These are phyloP conservation scores for Triplophysa rosa DNA, from an alignment of 2,113 vertebrate species.

Conservation along the genomic window DNA sequence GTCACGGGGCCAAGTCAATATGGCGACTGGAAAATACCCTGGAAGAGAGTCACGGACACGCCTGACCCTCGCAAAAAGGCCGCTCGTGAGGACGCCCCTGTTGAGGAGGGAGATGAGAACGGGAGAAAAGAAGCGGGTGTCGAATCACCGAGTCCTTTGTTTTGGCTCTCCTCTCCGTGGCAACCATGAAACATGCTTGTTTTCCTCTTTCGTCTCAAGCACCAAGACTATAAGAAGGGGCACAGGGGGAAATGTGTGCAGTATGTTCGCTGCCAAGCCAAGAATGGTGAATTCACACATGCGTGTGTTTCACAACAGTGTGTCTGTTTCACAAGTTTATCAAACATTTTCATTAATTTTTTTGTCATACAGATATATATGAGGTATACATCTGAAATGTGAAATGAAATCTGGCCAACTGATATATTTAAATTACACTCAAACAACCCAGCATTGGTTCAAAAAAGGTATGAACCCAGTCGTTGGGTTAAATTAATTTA, in stretches of 20 bases:
- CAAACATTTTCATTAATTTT: no score
- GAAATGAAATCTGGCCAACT: no score
- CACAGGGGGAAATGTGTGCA: constrained; percentile 16
- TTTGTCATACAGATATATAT: no score
- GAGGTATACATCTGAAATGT: no score
- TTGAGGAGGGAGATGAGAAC: constrained; percentile 58
- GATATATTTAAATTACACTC: no score
- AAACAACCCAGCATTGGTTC: no score
- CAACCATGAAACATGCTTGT: constrained; percentile 68
- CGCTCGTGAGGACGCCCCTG: constrained; percentile 56
- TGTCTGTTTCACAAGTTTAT: no score
- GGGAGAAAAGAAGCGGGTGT: constrained; percentile 62
- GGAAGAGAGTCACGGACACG: constrained; percentile 65
- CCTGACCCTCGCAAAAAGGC: constrained; percentile 57
- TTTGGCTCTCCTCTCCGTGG: constrained; percentile 64
- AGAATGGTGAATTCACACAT: constrained; percentile 16
- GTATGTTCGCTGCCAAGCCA: constrained; percentile 38
- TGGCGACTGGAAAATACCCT: constrained; percentile 67
- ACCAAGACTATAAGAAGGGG: constrained; percentile 41
- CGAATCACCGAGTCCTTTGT: constrained; percentile 63
- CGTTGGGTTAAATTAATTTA: no score
- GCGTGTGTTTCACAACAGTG: not conserved
- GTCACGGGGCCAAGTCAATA: constrained; percentile 65
- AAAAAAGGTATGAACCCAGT: no score
- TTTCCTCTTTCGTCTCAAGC: constrained; percentile 47